phyloP scores from a whole-genome alignment of 2,797 vertebrate genomes.

The Margarornis squamiger region DNA sequence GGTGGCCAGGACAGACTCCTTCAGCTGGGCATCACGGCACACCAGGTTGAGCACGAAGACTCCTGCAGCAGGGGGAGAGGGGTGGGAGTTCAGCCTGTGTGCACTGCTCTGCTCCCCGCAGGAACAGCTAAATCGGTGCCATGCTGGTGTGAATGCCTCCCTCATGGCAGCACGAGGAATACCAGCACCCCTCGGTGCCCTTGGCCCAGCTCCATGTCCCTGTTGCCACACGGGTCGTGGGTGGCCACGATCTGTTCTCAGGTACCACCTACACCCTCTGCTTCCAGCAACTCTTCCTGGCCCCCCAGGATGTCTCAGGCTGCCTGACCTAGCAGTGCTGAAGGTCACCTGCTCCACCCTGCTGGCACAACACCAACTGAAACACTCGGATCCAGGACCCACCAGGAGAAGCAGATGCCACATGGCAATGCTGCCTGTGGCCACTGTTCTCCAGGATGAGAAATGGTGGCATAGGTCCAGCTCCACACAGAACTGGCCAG shows the following conservation, averaged over 20 bases:
- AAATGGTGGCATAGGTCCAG: rapidly evolving
- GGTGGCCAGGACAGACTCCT: constrained; percentile 77
- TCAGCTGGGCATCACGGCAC: constrained; percentile 85
- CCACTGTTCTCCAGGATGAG: neutral
- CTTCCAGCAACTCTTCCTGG: neutral
- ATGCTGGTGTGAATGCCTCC: rapidly evolving
- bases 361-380: neutral
- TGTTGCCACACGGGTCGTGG: rapidly evolving
- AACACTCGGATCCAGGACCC: rapidly evolving
- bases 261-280: neutral
- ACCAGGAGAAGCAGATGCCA: neutral
- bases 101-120: rapidly evolving
- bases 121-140: neutral
- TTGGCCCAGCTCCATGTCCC: neutral
- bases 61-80: constrained; percentile 67
- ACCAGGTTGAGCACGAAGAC: constrained; percentile 92
- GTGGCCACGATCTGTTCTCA: neutral
- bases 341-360: neutral
- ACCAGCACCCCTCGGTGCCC: rapidly evolving
- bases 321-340: neutral
- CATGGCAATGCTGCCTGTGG: rapidly evolving
- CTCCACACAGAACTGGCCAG: rapidly evolving
- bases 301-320: neutral
- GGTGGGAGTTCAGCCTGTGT: rapidly evolving
- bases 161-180: rapidly evolving